Percentiles rank a stretch among this genome's conserved stretches.
Evolutionary conservation across 2,888 invertebrate species (phyloP).

Genomic region (Nesidiocoris tenuis): DNA sequence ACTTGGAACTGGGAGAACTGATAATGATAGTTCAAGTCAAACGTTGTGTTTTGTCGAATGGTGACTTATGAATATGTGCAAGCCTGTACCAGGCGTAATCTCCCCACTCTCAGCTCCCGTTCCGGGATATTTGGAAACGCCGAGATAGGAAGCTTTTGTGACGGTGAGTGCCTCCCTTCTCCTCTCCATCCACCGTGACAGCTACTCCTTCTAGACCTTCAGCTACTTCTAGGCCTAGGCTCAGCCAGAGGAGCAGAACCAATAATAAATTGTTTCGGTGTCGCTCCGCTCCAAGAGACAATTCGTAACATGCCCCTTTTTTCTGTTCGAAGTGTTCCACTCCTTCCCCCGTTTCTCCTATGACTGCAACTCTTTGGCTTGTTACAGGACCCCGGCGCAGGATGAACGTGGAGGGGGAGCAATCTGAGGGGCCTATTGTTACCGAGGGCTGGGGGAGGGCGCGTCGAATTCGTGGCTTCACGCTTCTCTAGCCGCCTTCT

Average conservation of each 20-base stretch:
- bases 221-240: not conserved
- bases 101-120: too few relatives aligned
- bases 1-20: too few relatives aligned
- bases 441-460: conserved; percentile 38
- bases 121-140: not conserved
- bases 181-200: not conserved
- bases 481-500: conserved; percentile 24
- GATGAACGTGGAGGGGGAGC: not conserved
- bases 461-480: conserved; percentile 43
- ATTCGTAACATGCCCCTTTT: conserved; percentile 50
- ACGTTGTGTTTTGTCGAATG: too few relatives aligned
- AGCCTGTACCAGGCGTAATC: too few relatives aligned
- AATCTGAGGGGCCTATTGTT: not conserved
- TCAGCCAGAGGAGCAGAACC: conserved; percentile 49
- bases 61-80: too few relatives aligned
- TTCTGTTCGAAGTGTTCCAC: conserved; percentile 36
- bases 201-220: not conserved
- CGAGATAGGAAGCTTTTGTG: not conserved
- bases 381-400: conserved; percentile 25
- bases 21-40: too few relatives aligned
- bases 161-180: not conserved
- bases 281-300: conserved; percentile 47
- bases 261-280: conserved; percentile 50
- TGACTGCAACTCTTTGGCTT: conserved; percentile 18
- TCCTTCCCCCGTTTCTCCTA: not conserved